Evolutionary conservation across 2,113 vertebrate genomes (phyloP).

Genomic region (Semnornis frantzii): DNA sequence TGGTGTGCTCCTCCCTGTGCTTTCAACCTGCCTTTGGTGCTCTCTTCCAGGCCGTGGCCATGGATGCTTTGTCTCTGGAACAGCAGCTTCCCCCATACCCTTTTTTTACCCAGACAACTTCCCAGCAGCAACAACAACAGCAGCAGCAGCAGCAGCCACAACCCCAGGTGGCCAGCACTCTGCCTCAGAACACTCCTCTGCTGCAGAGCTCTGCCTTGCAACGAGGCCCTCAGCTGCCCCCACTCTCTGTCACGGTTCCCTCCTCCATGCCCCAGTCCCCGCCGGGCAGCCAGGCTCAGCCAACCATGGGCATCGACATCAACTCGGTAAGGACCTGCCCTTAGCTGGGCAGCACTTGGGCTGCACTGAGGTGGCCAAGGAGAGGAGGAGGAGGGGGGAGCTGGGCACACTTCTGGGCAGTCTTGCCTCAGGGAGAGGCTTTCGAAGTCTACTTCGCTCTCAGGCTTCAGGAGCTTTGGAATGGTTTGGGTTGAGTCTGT

Average conservation of each 20-base stretch:
- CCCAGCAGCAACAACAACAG: conserved; percentile 74
- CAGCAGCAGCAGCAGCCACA: conserved; percentile 82
- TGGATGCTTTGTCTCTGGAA: conserved; percentile 90
- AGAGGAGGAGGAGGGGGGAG: background rate
- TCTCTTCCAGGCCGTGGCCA: conserved; percentile 79
- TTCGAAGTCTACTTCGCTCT: too few species aligned
- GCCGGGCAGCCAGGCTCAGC: conserved; percentile 84
- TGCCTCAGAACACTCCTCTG: conserved; percentile 80
- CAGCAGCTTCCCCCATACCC: conserved; percentile 93
- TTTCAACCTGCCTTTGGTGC: background rate
- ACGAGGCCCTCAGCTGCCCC: conserved; percentile 86
- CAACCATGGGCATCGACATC: conserved; percentile 87
- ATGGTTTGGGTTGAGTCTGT: background rate
- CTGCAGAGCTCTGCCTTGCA: conserved; percentile 80
- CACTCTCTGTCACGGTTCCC: conserved; percentile 80
- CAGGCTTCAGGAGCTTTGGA: background rate
- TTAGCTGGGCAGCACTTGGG: rapidly evolving
- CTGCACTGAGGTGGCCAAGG: rapidly evolving
- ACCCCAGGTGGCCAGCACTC: conserved; percentile 81
- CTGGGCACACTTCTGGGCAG: rapidly evolving
- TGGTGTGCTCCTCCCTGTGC: background rate
- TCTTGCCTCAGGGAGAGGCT: too few species aligned
- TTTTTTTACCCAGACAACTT: conserved; percentile 87
- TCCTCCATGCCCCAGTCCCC: conserved; percentile 86
- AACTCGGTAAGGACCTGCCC: conserved; percentile 83